Conservation (phyloP, 2,888 invertebrate genomes). For the Leistus spinibarbis region DNA sequence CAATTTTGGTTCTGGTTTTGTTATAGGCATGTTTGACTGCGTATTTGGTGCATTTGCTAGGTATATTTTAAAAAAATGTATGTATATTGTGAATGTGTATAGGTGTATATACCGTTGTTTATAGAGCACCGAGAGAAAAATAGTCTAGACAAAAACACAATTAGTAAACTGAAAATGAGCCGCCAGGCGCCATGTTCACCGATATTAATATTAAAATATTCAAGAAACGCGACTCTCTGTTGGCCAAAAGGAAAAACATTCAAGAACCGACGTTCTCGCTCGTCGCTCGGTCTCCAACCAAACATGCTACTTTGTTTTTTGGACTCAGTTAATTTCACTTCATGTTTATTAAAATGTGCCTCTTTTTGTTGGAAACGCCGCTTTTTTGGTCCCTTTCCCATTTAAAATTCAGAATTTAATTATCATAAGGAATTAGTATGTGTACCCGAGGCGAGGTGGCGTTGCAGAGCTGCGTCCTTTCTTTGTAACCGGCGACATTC, state of each 20-base stretch:
- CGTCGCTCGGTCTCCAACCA: constrained; percentile 14
- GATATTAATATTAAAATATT: constrained; percentile 39
- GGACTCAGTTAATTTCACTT: constrained; percentile 26
- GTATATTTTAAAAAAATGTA: not conserved
- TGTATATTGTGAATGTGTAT: not conserved
- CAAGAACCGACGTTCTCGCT: not conserved
- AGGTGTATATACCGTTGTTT: not conserved
- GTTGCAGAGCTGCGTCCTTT: not conserved
- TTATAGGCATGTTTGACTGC: no score
- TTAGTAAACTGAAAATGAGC: constrained; percentile 33
- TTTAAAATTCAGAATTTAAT: constrained; percentile 37
- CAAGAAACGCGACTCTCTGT: constrained; percentile 27
- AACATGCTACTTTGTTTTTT: constrained; percentile 38
- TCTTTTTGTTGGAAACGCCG: constrained; percentile 33
- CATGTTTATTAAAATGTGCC: constrained; percentile 37
- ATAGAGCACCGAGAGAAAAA: not conserved
- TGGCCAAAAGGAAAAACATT: constrained; percentile 22
- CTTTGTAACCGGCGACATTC: not conserved
- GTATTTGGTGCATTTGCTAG: no score
- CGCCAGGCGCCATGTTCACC: constrained; percentile 30
- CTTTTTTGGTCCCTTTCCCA: constrained; percentile 29
- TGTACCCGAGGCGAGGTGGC: not conserved
- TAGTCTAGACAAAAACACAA: constrained; percentile 39
- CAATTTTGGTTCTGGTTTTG: no score
- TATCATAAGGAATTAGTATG: constrained; percentile 19